phyloP scores from a whole-genome alignment of 2,888 invertebrate genomes.

The Drosophila ustulata region DNA sequence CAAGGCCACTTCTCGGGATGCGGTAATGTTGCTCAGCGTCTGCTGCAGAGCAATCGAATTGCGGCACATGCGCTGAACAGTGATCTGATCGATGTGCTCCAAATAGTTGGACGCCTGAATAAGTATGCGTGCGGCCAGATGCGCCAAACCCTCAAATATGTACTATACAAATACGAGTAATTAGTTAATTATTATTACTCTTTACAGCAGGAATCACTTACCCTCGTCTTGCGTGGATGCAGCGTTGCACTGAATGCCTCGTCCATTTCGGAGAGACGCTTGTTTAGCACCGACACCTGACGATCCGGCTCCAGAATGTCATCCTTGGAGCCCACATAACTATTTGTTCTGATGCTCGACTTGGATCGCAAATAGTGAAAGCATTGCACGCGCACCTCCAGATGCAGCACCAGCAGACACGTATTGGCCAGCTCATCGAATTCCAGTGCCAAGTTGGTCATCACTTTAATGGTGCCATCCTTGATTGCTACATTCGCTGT shows the following conservation, averaged over 20 bases:
- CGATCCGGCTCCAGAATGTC: slow-evolving; percentile 92
- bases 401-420: slow-evolving; percentile 95
- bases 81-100: slow-evolving; percentile 92
- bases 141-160: slow-evolving; percentile 95
- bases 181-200: too few species aligned
- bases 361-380: slow-evolving; percentile 93
- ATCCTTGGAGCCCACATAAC: slow-evolving; percentile 86
- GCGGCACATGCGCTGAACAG: slow-evolving; percentile 93
- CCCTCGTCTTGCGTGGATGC: slow-evolving; percentile 91
- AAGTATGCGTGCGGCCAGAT: slow-evolving; percentile 91
- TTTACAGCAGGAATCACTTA: slow-evolving; percentile 71
- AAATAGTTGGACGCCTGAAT: slow-evolving; percentile 93
- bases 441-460: slow-evolving; percentile 90
- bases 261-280: slow-evolving; percentile 91
- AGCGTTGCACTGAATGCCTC: slow-evolving; percentile 91
- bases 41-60: slow-evolving; percentile 94
- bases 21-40: slow-evolving; percentile 93
- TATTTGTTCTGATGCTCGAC: slow-evolving; percentile 78
- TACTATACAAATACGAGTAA: slow-evolving; percentile 86
- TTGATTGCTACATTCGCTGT: slow-evolving; percentile 84
- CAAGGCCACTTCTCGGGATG: slow-evolving; percentile 92
- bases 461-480: slow-evolving; percentile 87
- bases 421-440: slow-evolving; percentile 96
- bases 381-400: slow-evolving; percentile 97
- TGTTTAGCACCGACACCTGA: slow-evolving; percentile 91